These are phyloP conservation scores for Tautogolabrus adspersus DNA, from an alignment of 2,113 vertebrate species.

Conservation along the genomic window DNA sequence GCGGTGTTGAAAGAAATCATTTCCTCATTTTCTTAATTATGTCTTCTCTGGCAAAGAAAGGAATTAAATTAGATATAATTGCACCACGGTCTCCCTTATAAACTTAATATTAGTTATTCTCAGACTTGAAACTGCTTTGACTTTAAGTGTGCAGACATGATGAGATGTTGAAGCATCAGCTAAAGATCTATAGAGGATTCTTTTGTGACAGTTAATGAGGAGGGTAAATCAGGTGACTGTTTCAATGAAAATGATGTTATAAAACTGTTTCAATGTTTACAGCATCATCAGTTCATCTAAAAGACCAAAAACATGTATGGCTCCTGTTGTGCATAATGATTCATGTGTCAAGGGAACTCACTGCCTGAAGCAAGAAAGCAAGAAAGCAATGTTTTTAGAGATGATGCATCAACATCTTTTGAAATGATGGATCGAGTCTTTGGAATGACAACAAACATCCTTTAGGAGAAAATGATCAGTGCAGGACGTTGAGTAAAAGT, in stretches of 20 bases:
- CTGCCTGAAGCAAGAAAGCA: background rate
- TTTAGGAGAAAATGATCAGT: background rate
- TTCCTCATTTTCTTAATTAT: conserved; percentile 31
- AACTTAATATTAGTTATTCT: background rate
- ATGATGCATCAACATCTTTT: background rate
- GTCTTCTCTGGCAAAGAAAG: conserved; percentile 10
- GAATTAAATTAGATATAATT: background rate
- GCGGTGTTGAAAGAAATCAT: conserved; percentile 33
- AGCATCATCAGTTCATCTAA: conserved; percentile 3
- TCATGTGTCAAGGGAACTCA: conserved; percentile 10
- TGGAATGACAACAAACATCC: background rate
- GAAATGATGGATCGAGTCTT: background rate
- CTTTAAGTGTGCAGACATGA: background rate
- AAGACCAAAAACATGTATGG: background rate
- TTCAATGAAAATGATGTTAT: conserved; percentile 7
- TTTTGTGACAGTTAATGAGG: background rate
- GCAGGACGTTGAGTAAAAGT: conserved; percentile 18
- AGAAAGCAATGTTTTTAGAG: conserved; percentile 8
- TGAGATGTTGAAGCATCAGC: conserved; percentile 8
- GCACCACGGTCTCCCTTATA: background rate
- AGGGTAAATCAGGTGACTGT: conserved; percentile 21
- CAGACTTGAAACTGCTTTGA: background rate
- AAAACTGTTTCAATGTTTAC: conserved; percentile 8
- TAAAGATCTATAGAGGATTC: background rate
- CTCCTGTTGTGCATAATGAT: conserved; percentile 17